Evolutionary conservation across 2,888 invertebrate genomes (phyloP).

Genomic region (Pachliopta kotzebuea): DNA sequence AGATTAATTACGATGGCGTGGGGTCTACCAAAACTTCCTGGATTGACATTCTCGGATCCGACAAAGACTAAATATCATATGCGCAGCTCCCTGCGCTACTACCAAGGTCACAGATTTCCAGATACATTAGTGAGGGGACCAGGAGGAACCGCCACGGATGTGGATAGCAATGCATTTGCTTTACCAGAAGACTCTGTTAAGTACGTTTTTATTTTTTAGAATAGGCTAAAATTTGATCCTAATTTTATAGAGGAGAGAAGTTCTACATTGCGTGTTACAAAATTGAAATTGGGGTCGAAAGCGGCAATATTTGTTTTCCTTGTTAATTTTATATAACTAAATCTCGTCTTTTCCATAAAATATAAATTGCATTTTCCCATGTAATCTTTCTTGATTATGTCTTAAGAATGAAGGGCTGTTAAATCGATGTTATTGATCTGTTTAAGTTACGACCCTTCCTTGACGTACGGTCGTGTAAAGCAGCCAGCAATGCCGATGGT

Average conservation of each 20-base stretch:
- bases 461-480: constrained; percentile 85
- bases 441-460: constrained; percentile 83
- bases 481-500: constrained; percentile 80
- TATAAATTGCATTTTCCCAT: too few species aligned
- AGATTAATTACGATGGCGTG: constrained; percentile 59
- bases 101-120: constrained; percentile 84
- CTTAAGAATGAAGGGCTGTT: too few species aligned
- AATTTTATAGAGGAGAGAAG: too few species aligned
- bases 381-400: too few species aligned
- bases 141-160: constrained; percentile 81
- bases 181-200: constrained; percentile 75
- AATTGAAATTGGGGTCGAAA: too few species aligned
- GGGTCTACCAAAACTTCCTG: constrained; percentile 86
- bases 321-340: too few species aligned
- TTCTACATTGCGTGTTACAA: too few species aligned
- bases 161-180: constrained; percentile 81
- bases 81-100: constrained; percentile 82
- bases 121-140: constrained; percentile 78
- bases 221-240: too few species aligned
- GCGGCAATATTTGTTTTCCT: too few species aligned
- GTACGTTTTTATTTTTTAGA: constrained; percentile 46
- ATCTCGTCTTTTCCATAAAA: too few species aligned
- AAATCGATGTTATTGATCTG: too few species aligned
- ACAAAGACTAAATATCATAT: constrained; percentile 82
- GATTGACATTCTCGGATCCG: constrained; percentile 83